Percentiles rank a stretch among this genome's conserved stretches.
Evolutionary conservation across 2,113 vertebrate species (phyloP).

Genomic region (Passer montanus): DNA sequence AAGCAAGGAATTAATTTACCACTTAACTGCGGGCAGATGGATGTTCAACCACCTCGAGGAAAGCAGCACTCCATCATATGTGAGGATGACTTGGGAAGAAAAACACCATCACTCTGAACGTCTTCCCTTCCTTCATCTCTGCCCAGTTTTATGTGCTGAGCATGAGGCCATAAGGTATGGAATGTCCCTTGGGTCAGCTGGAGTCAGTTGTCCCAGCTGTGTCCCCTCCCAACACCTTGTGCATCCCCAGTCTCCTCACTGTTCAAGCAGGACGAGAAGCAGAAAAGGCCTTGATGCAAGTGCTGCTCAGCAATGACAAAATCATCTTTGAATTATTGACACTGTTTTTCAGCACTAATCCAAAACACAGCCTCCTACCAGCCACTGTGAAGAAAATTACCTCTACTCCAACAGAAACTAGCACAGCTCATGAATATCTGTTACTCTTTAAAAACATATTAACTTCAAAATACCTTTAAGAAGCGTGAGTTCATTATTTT

Average conservation of each 20-base stretch:
- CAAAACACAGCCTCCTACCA: background rate
- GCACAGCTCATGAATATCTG: background rate
- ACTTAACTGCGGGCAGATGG: fast-evolving
- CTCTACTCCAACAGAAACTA: background rate
- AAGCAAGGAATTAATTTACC: background rate
- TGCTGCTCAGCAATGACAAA: background rate
- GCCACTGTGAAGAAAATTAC: background rate
- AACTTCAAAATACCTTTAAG: background rate
- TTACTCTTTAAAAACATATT: background rate
- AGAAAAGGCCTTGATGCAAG: background rate
- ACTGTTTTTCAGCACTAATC: background rate
- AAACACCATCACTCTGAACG: fast-evolving
- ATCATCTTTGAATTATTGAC: background rate
- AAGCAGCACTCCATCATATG: fast-evolving
- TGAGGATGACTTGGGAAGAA: background rate
- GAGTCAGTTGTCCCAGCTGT: background rate
- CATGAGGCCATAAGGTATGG: background rate
- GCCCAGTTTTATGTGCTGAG: background rate
- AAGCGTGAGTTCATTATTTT: background rate
- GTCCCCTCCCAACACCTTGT: background rate
- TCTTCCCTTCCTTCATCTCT: background rate
- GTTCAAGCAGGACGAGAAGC: background rate
- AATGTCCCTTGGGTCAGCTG: background rate
- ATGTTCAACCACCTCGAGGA: background rate
- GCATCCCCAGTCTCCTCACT: fast-evolving